Evolutionary conservation across 2,888 invertebrate genomes (phyloP), one percentile per base, ranked within the genome.

Genomic region (Tanypteryx hageni): DNA sequence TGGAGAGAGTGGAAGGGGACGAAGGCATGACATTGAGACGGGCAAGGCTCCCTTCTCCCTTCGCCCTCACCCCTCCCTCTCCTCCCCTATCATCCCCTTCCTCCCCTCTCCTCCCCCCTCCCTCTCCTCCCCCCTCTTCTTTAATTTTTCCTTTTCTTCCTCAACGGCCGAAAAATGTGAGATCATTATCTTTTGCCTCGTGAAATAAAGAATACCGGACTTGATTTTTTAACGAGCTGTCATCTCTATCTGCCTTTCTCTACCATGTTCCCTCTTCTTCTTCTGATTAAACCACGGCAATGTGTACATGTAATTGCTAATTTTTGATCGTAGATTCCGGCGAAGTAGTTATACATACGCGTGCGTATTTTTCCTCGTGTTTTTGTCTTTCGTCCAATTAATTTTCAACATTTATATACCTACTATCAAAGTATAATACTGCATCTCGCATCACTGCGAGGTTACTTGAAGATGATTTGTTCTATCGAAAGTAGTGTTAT

Each of bases 181-280:
- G 89, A 89, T 89, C 89, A 89, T 89, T 89, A 89, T 89, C 89
- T 86, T 86, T 61, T 61, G 86, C 86, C 86, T 64, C 64, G 89
- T 64, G 89, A 89, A 89, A 89, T 89, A 89, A 89, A 89, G 89
- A 89, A 89, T 89, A 89, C 56, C 59, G 64, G 56, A 64, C 56
- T 89, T 89, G 61, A 89, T 89, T 61, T 89, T 89, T 89, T 89
- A 89, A 89, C 89, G 89, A 89, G 89, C 89, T 89, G 89, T 89
- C 89, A 68, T 89, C 86, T 61, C 31, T 86, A 44, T 22, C 86
- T 86, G 58, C 31, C 56, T 18, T 57, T 57, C 44, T 44, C 44
- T 44, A 44, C 44, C 44, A 1, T 44, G 1, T 44, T 64, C 64
- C 22, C 76, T 13, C 44, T 22, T 11, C 76, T 76, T 11, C 76